phyloP scores from a whole-genome alignment of 2,113 vertebrate species.

The Colius striatus region DNA sequence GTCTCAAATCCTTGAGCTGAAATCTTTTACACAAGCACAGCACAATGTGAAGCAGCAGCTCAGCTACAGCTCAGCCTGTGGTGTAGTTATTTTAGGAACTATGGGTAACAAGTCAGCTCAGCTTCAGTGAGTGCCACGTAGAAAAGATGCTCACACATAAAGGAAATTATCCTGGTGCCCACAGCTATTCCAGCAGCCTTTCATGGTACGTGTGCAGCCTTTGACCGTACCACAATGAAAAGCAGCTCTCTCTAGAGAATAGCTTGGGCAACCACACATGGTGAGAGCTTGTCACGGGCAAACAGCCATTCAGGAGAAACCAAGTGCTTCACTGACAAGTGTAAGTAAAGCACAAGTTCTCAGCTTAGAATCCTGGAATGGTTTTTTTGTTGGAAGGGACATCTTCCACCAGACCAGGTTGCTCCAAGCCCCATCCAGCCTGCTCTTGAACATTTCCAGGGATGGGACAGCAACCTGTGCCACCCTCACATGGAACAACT shows the following conservation, averaged over 20 bases:
- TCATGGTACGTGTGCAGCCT: background rate
- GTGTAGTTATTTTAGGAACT: background rate
- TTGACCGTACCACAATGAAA: background rate
- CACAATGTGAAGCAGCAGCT: fast-evolving
- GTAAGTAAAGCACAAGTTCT: fast-evolving
- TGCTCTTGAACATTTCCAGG: too few species aligned
- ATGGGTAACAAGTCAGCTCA: background rate
- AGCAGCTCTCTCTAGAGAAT: background rate
- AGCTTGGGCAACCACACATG: background rate
- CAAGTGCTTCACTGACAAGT: background rate
- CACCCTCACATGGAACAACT: too few species aligned
- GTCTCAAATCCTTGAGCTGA: background rate
- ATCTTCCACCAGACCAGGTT: too few species aligned
- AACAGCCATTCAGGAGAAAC: background rate
- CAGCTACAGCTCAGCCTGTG: background rate
- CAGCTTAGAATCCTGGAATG: background rate
- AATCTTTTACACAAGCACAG: background rate
- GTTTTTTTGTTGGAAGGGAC: too few species aligned
- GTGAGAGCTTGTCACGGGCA: background rate
- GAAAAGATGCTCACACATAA: background rate
- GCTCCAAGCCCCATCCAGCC: too few species aligned
- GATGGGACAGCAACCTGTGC: too few species aligned
- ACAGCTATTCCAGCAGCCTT: background rate
- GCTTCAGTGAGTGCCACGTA: background rate
- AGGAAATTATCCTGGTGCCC: background rate